Evolutionary conservation across 2,113 vertebrate genomes (phyloP).

Genomic region (Lethenteron reissneri): DNA sequence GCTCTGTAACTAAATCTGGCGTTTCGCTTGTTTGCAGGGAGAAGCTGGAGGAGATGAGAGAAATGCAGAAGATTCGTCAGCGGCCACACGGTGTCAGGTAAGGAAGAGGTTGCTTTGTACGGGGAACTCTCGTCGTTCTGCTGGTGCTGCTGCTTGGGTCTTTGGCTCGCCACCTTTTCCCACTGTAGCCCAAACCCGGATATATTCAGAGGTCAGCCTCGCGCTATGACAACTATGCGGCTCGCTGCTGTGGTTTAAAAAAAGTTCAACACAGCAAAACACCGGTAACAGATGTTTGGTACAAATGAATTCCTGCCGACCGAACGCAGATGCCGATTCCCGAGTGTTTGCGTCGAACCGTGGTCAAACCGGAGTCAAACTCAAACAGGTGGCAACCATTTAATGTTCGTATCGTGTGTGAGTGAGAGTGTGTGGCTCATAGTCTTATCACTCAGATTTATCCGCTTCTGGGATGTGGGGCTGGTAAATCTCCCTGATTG

Average conservation of each 20-base stretch:
- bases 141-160: background rate
- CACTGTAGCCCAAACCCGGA: background rate
- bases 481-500: too few relatives aligned
- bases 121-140: background rate
- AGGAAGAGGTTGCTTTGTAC: background rate
- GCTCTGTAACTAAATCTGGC: too few relatives aligned
- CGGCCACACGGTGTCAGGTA: constrained; percentile 4
- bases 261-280: background rate
- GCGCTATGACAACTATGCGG: background rate
- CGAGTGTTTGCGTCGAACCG: too few relatives aligned
- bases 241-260: background rate
- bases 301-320: too few relatives aligned
- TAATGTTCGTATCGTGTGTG: too few relatives aligned
- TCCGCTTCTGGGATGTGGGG: too few relatives aligned
- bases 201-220: background rate
- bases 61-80: constrained; percentile 2
- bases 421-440: too few relatives aligned
- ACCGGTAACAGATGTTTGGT: too few relatives aligned
- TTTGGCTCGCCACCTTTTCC: background rate
- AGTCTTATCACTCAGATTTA: too few relatives aligned
- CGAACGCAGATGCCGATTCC: too few relatives aligned
- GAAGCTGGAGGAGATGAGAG: background rate
- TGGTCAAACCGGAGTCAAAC: too few relatives aligned
- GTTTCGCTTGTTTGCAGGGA: background rate
- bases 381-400: too few relatives aligned